These are phyloP conservation scores for Sinocyclocheilus maitianheensis DNA, from an alignment of 2,113 vertebrate genomes.

Conservation along the genomic window DNA sequence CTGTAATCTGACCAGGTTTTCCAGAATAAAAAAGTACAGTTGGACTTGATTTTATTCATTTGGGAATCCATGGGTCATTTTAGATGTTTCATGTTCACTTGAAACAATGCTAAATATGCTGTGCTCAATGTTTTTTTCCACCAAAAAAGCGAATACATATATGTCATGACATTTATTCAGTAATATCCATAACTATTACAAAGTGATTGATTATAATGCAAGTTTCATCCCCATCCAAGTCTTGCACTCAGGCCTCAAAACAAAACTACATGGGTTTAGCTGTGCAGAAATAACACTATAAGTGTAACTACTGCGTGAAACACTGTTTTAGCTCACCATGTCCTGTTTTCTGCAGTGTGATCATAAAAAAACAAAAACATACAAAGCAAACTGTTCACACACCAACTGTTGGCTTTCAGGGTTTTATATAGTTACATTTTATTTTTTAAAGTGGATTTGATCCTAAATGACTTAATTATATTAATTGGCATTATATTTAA, in stretches of 20 bases:
- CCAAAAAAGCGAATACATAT: background rate
- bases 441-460: slow-evolving; percentile 2
- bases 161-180: background rate
- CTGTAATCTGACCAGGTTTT: background rate
- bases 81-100: background rate
- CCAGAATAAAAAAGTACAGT: background rate
- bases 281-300: slow-evolving; percentile 27
- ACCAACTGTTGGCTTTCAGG: background rate
- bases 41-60: background rate
- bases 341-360: slow-evolving; percentile 28
- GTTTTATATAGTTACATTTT: background rate
- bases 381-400: background rate
- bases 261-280: slow-evolving; percentile 1
- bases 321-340: slow-evolving; percentile 42
- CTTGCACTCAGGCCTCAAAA: background rate
- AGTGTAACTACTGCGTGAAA: background rate
- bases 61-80: background rate
- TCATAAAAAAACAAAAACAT: background rate
- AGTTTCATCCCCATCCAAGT: background rate
- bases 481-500: slow-evolving; percentile 24
- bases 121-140: background rate
- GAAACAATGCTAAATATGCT: background rate
- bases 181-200: slow-evolving; percentile 14
- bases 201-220: slow-evolving; percentile 27
- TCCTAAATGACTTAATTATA: slow-evolving; percentile 19